Conservation (phyloP, 2,113 vertebrate genomes). For the Hippopotamus amphibius region DNA sequence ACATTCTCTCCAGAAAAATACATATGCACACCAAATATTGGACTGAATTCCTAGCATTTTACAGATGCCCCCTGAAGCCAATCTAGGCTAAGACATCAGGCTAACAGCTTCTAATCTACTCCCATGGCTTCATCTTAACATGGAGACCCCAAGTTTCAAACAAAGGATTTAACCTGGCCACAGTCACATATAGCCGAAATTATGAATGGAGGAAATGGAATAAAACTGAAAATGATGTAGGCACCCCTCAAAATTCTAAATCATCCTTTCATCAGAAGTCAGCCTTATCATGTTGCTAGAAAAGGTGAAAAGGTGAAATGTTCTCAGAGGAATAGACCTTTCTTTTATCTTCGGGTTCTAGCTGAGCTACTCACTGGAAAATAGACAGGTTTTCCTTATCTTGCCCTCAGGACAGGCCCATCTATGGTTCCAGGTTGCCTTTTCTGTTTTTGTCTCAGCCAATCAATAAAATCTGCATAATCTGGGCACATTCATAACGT, state of each 20-base stretch:
- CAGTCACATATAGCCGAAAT: slow-evolving; percentile 20
- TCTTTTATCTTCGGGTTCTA: slow-evolving; percentile 30
- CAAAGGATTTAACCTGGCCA: slow-evolving; percentile 21
- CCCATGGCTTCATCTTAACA: neutral
- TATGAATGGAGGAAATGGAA: neutral
- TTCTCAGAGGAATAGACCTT: neutral
- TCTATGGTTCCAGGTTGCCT: neutral
- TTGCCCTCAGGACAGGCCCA: neutral
- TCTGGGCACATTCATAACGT: neutral
- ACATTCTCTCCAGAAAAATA: slow-evolving; percentile 35
- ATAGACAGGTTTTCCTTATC: neutral
- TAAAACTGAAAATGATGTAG: slow-evolving; percentile 36
- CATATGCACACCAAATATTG: neutral
- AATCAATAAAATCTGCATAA: neutral
- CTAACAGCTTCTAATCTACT: neutral
- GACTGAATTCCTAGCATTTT: neutral
- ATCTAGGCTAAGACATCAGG: neutral
- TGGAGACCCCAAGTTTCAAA: neutral
- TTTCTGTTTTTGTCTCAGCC: neutral
- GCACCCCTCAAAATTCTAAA: neutral
- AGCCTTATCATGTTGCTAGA: neutral
- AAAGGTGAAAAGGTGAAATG: slow-evolving; percentile 23
- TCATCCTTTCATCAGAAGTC: neutral
- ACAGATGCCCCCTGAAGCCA: neutral
- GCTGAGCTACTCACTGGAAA: slow-evolving; percentile 28